Evolutionary conservation across 2,888 invertebrate genomes (phyloP).

Genomic region (Ceriagrion tenellum): DNA sequence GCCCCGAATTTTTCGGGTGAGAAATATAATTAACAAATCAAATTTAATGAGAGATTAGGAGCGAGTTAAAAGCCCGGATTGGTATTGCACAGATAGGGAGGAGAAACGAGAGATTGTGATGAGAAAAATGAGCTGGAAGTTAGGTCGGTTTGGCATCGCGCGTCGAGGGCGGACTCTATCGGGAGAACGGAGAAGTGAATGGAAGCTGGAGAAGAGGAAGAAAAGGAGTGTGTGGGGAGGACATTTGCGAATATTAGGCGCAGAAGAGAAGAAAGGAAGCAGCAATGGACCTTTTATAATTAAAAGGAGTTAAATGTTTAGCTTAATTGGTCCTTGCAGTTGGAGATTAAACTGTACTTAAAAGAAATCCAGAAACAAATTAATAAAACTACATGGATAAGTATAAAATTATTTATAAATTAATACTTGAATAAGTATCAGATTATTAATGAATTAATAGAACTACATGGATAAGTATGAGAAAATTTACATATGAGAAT

Average conservation of each 20-base stretch:
- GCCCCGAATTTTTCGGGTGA: background rate
- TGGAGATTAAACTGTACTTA: no score
- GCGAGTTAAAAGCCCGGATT: background rate
- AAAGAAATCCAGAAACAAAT: no score
- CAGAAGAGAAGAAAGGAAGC: background rate
- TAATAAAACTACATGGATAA: no score
- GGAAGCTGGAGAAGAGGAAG: background rate
- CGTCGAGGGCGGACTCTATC: background rate
- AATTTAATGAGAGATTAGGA: conserved; percentile 15
- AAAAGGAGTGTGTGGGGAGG: background rate
- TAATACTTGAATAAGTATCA: no score
- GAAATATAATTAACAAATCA: conserved; percentile 26
- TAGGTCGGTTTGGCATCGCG: background rate
- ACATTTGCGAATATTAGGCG: background rate
- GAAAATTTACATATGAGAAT: no score
- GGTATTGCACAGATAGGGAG: background rate
- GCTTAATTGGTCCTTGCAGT: no score
- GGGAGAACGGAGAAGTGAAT: background rate
- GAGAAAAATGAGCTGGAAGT: background rate
- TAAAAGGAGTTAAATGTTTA: background rate
- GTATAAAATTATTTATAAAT: no score
- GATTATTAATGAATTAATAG: no score
- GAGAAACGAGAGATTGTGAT: background rate
- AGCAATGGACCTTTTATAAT: background rate
- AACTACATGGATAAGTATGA: no score